phyloP scores from a whole-genome alignment of 2,113 vertebrate species.

The Gobius niger region DNA sequence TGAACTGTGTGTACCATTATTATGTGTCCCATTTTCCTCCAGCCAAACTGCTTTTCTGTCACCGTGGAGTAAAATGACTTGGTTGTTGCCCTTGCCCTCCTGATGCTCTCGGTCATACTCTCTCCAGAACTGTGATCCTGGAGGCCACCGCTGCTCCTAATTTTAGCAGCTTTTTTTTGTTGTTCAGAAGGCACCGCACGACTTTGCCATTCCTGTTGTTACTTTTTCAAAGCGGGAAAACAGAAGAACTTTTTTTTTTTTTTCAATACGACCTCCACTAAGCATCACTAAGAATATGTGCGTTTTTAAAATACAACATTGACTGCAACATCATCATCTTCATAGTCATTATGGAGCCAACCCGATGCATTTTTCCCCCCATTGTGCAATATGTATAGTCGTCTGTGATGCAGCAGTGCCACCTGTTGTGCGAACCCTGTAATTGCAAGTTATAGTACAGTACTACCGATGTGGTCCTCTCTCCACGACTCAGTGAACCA shows the following conservation, averaged over 20 bases:
- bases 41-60: conserved; percentile 37
- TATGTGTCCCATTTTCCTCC: background rate
- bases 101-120: conserved; percentile 28
- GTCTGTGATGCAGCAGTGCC: conserved; percentile 71
- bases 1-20: no score
- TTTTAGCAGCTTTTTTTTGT: conserved; percentile 43
- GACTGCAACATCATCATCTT: conserved; percentile 22
- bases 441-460: conserved; percentile 56
- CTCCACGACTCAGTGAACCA: conserved; percentile 73
- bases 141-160: conserved; percentile 35
- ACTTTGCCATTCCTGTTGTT: conserved; percentile 42
- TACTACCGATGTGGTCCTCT: conserved; percentile 55
- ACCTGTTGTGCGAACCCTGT: conserved; percentile 66
- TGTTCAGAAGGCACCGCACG: conserved; percentile 30
- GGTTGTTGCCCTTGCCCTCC: conserved; percentile 46
- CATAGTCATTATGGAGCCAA: conserved; percentile 40
- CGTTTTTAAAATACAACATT: conserved; percentile 45
- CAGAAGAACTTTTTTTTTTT: conserved; percentile 34
- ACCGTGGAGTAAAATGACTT: conserved; percentile 26
- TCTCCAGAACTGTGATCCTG: conserved; percentile 28
- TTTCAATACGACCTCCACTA: conserved; percentile 36
- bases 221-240: conserved; percentile 15
- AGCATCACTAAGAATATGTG: conserved; percentile 27
- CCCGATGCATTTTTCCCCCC: conserved; percentile 60
- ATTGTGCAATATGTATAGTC: conserved; percentile 65